Percentiles rank a stretch among this genome's conserved stretches.
Evolutionary conservation across 2,797 vertebrate species (phyloP).

Genomic region (Labroides dimidiatus): DNA sequence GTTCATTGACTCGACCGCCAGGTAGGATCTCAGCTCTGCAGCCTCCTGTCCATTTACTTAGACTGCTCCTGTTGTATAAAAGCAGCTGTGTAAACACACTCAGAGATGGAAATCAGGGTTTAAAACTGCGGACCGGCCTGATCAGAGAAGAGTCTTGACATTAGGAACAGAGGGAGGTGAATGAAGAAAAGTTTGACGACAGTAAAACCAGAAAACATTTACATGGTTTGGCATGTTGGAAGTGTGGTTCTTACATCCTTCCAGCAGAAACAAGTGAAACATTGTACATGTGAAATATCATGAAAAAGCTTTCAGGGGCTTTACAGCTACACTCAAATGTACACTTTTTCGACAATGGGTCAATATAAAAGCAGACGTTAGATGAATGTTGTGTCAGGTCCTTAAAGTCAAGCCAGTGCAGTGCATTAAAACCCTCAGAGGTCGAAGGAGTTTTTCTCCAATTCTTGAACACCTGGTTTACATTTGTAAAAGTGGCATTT

Average conservation of each 20-base stretch:
- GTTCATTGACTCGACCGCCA: conserved; percentile 51
- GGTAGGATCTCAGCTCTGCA: conserved; percentile 6
- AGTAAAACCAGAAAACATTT: conserved; percentile 20
- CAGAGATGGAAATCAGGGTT: conserved; percentile 19
- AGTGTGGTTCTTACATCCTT: conserved; percentile 32
- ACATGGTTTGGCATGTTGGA: conserved; percentile 17
- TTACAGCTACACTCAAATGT: not conserved
- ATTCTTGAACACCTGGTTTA: too few relatives aligned
- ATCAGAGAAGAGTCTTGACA: conserved; percentile 4
- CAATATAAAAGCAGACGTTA: too few relatives aligned
- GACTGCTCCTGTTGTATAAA: conserved; percentile 21
- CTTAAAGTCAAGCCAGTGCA: too few relatives aligned
- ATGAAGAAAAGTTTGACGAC: conserved; percentile 11
- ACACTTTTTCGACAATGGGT: too few relatives aligned
- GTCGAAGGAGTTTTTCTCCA: too few relatives aligned
- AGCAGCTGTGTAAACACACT: conserved; percentile 51
- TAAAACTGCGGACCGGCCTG: conserved; percentile 4
- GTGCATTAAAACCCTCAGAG: too few relatives aligned
- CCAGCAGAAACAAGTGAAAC: not conserved
- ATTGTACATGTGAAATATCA: not conserved
- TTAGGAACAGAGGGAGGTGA: conserved; percentile 9
- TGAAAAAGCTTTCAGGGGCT: not conserved
- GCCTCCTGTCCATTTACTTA: conserved; percentile 23
- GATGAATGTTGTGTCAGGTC: too few relatives aligned
- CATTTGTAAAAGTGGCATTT: too few relatives aligned